A percentile compares a stretch with the other conserved stretches of the same genome.
Conservation (phyloP, 2,113 vertebrate genomes). For the Psittacus erithacus region DNA sequence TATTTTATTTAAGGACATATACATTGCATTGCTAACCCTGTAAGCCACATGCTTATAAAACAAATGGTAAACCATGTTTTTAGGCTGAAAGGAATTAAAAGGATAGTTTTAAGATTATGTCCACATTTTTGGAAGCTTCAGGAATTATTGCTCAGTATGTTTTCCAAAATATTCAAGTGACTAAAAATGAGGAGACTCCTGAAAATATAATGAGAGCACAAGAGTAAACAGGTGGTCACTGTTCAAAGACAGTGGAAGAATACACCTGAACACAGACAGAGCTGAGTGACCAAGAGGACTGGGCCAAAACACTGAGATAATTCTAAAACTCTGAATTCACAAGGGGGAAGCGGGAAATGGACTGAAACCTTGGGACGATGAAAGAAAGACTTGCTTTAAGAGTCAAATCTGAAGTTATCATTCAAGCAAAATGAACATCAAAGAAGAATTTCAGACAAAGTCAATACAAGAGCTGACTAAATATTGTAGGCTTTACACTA, state of each 20-base stretch:
- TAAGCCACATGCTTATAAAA: background rate
- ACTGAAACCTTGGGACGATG: background rate
- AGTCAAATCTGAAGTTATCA: background rate
- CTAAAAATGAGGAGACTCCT: background rate
- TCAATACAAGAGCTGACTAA: background rate
- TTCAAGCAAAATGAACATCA: background rate
- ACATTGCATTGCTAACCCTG: background rate
- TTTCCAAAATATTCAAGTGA: background rate
- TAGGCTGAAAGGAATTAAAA: background rate
- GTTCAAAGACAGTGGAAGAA: background rate
- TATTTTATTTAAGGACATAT: background rate
- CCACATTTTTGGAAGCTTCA: background rate
- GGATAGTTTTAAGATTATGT: background rate
- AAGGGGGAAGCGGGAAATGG: background rate
- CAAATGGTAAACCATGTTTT: background rate
- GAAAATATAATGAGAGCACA: background rate
- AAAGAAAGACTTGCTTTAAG: background rate
- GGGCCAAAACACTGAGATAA: background rate
- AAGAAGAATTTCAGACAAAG: background rate
- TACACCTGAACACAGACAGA: fast-evolving
- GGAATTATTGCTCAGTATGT: background rate
- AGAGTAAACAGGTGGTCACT: background rate
- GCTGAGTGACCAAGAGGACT: background rate
- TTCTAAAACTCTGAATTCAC: background rate
- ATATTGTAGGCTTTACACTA: background rate